Percentiles rank a stretch among this genome's conserved stretches.
These are phyloP conservation scores for Horisme vitalbata DNA, from an alignment of 2,888 invertebrate species.

Conservation along the genomic window DNA sequence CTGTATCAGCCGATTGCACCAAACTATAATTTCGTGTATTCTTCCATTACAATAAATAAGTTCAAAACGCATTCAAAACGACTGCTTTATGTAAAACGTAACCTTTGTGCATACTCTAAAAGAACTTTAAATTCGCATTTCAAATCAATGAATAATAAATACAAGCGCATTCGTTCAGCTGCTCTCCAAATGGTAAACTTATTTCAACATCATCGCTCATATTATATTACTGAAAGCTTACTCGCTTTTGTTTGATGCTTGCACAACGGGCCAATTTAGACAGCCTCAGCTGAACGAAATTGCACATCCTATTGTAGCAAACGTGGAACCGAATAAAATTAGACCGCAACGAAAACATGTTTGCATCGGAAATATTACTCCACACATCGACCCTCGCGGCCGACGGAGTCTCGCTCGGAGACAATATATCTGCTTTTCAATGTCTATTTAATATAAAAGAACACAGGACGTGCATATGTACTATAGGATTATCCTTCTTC, in stretches of 20 bases:
- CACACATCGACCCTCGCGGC: constrained; percentile 44
- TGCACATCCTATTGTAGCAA: constrained; percentile 62
- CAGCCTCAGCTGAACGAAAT: constrained; percentile 62
- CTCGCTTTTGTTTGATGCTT: constrained; percentile 60
- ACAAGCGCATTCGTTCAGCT: constrained; percentile 37
- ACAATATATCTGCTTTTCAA: constrained; percentile 46
- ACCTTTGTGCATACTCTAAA: constrained; percentile 28
- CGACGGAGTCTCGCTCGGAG: constrained; percentile 31
- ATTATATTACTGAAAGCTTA: constrained; percentile 50
- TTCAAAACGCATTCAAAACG: constrained; percentile 36
- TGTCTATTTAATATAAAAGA: constrained; percentile 50
- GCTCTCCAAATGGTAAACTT: constrained; percentile 47
- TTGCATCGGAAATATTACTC: constrained; percentile 59
- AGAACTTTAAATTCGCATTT: constrained; percentile 35
- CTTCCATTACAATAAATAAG: constrained; percentile 29
- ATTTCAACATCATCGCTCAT: constrained; percentile 48
- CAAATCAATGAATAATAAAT: constrained; percentile 47
- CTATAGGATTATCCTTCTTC: too few species aligned
- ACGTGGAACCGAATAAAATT: constrained; percentile 63
- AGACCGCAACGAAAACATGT: constrained; percentile 58
- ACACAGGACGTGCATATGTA: constrained; percentile 45
- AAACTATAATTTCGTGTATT: constrained; percentile 19
- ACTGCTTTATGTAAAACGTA: constrained; percentile 30
- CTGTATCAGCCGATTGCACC: constrained; percentile 6
- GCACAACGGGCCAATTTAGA: constrained; percentile 61